These are phyloP conservation scores for Tetropium fuscum DNA, from an alignment of 2,888 invertebrate genomes.

Conservation along the genomic window DNA sequence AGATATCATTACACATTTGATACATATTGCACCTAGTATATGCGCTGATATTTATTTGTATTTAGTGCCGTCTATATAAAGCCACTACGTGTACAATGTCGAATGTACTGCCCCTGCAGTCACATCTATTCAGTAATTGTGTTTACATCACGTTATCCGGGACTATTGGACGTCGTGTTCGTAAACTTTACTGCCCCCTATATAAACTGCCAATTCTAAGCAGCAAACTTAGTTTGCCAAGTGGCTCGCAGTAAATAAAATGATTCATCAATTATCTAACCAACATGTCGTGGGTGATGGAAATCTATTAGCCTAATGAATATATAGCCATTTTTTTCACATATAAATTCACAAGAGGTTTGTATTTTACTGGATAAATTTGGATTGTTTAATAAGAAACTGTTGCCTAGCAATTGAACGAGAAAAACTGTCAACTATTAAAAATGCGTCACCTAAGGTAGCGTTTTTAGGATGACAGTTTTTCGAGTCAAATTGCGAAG, in stretches of 20 bases:
- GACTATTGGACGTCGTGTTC: conserved; percentile 50
- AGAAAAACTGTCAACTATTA: no score
- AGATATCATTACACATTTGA: no score
- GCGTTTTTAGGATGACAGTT: no score
- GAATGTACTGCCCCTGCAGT: conserved; percentile 53
- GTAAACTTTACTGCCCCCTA: conserved; percentile 52
- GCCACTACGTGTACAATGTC: conserved; percentile 53
- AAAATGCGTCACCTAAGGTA: no score
- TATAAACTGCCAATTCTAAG: conserved; percentile 53
- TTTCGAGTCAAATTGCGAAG: no score
- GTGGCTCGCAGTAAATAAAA: conserved; percentile 51
- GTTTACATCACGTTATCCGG: conserved; percentile 54
- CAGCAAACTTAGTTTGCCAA: conserved; percentile 53
- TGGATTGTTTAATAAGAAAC: no score
- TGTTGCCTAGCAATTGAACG: no score
- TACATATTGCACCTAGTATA: no score
- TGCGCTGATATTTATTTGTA: conserved; percentile 40
- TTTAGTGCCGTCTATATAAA: conserved; percentile 41
- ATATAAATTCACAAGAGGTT: neutral
- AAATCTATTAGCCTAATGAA: conserved; percentile 13
- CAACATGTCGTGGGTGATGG: conserved; percentile 19
- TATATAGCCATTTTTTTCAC: neutral
- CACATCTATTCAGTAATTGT: conserved; percentile 57
- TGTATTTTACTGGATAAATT: no score
- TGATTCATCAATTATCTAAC: conserved; percentile 49